Evolutionary conservation across 2,888 invertebrate genomes (phyloP).

Genomic region (Drosophila conformis): DNA sequence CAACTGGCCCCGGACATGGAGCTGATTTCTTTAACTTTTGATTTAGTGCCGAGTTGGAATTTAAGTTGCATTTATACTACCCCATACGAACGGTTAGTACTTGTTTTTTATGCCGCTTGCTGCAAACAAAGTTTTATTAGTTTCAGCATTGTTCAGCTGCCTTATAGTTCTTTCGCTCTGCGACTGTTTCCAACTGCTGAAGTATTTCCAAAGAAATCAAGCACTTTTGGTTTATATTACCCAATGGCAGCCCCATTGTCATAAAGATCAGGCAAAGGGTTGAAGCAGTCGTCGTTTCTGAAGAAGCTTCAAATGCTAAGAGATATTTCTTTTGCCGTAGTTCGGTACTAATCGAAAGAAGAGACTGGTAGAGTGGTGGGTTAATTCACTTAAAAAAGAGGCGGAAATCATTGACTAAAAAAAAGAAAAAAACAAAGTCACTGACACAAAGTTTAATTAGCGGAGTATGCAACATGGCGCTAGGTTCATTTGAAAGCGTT

Average conservation of each 20-base stretch:
- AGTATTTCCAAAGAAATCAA: conserved; percentile 61
- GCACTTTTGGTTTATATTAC: conserved; percentile 45
- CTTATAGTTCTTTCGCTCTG: conserved; percentile 2
- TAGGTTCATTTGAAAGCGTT: conserved; percentile 49
- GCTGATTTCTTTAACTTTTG: conserved; percentile 68
- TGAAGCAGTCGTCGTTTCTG: conserved; percentile 30
- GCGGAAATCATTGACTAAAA: conserved; percentile 25
- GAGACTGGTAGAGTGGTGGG: background rate
- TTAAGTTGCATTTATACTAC: conserved; percentile 50
- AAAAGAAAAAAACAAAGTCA: conserved; percentile 10
- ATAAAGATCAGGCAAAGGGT: conserved; percentile 39
- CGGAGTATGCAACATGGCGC: conserved; percentile 45
- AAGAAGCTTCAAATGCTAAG: conserved; percentile 16
- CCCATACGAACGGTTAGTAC: conserved; percentile 21
- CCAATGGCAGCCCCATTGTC: conserved; percentile 20
- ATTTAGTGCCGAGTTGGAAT: conserved; percentile 66
- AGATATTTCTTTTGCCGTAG: background rate
- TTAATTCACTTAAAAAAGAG: conserved; percentile 10
- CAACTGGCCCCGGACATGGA: conserved; percentile 54
- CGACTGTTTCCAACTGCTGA: conserved; percentile 29
- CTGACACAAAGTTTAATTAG: conserved; percentile 51
- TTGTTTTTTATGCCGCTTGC: conserved; percentile 35
- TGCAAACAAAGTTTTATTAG: conserved; percentile 61
- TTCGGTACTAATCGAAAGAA: background rate
- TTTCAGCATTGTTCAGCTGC: conserved; percentile 62